phyloP scores from a whole-genome alignment of 2,888 invertebrate species.

The Pyralis farinalis region DNA sequence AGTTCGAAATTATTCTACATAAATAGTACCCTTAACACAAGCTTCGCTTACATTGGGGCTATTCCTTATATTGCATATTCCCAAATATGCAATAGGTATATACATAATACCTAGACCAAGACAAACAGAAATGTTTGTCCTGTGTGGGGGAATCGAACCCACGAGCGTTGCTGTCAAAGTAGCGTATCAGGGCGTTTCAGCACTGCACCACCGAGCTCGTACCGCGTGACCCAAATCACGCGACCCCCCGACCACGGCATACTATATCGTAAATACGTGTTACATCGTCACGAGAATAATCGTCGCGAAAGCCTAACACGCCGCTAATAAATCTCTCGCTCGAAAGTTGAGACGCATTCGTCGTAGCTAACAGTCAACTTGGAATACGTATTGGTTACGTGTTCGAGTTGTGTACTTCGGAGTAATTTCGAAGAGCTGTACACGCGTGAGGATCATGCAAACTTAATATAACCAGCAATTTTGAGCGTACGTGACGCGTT shows the following conservation, averaged over 20 bases:
- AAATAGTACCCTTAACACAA: too few species aligned
- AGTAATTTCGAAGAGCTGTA: neutral
- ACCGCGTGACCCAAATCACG: conserved; percentile 8
- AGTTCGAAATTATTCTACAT: too few species aligned
- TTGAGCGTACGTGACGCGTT: neutral
- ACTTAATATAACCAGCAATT: neutral
- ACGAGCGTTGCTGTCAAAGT: too few species aligned
- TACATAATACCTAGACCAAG: too few species aligned
- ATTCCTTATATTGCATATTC: too few species aligned
- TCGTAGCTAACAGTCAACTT: conserved; percentile 10
- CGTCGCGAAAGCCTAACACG: conserved; percentile 2
- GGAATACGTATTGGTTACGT: conserved; percentile 21
- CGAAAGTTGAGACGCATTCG: conserved; percentile 16
- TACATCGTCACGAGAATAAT: neutral
- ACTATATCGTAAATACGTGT: conserved; percentile 2
- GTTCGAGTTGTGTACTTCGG: conserved; percentile 15
- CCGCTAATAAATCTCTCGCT: conserved; percentile 12
- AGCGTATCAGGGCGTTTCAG: too few species aligned
- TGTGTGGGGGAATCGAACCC: too few species aligned
- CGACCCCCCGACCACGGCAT: neutral
- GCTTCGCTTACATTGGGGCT: too few species aligned
- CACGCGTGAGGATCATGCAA: neutral
- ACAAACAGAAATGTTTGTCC: too few species aligned
- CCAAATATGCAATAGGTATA: too few species aligned
- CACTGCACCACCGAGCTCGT: too few species aligned